Conservation (phyloP, 2,113 vertebrate species). For the Hippolais icterina region DNA sequence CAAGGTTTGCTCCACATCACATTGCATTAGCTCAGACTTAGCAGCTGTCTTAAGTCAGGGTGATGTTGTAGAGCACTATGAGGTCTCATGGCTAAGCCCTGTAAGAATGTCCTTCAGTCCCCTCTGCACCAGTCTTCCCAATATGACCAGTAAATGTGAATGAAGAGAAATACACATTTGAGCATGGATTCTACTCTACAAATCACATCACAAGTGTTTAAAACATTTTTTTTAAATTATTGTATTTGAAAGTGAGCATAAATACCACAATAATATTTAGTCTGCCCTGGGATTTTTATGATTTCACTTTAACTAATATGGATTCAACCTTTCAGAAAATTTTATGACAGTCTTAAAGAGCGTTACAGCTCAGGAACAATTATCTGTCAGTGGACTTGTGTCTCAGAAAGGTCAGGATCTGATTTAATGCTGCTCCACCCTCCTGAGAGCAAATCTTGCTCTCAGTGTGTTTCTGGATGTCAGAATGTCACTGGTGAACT, state of each 20-base stretch:
- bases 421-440: neutral
- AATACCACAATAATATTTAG: constrained; percentile 18
- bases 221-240: neutral
- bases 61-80: neutral
- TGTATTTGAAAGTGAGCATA: neutral
- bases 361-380: constrained; percentile 1
- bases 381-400: neutral
- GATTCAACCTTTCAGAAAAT: constrained; percentile 37
- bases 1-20: neutral
- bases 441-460: neutral
- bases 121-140: neutral
- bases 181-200: neutral
- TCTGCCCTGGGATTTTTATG: neutral
- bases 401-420: constrained; percentile 36
- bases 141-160: neutral
- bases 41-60: neutral
- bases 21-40: neutral
- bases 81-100: neutral
- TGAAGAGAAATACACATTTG: neutral
- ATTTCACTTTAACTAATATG: neutral
- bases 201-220: neutral
- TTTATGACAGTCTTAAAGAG: constrained; percentile 13
- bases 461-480: neutral
- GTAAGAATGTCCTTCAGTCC: neutral
- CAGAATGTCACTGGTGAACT: neutral